phyloP scores from a whole-genome alignment of 2,888 invertebrate genomes.

The Rhopalosiphum nymphaeae region DNA sequence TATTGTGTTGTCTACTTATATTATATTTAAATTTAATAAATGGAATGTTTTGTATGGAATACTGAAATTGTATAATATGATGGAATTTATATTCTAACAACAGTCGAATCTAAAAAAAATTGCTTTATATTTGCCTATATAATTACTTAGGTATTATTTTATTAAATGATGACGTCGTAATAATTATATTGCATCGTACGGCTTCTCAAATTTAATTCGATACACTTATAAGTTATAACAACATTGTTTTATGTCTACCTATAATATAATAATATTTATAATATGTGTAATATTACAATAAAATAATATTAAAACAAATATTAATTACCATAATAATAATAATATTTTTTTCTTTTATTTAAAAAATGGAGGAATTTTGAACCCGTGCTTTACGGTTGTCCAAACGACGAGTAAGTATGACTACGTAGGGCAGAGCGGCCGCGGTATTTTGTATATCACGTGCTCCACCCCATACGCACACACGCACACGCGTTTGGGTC shows the following conservation, averaged over 20 bases:
- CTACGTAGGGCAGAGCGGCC: not conserved
- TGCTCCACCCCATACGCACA: not conserved
- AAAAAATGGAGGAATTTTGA: constrained; percentile 62
- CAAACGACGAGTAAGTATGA: constrained; percentile 25
- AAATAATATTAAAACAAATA: constrained; percentile 19
- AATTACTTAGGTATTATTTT: not conserved
- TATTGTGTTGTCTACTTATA: not conserved
- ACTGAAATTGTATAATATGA: constrained; percentile 31
- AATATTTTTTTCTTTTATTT: constrained; percentile 30
- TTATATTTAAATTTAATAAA: constrained; percentile 4
- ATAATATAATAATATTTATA: constrained; percentile 9
- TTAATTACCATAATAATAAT: constrained; percentile 45
- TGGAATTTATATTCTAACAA: not conserved
- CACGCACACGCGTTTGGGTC: not conserved
- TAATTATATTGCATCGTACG: constrained; percentile 17
- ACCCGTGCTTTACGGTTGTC: constrained; percentile 61
- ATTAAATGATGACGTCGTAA: not conserved
- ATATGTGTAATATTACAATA: constrained; percentile 37
- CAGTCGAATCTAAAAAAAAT: constrained; percentile 34
- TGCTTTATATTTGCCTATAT: constrained; percentile 29
- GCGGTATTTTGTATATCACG: not conserved
- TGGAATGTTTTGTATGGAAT: constrained; percentile 58
- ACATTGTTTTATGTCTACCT: constrained; percentile 43
- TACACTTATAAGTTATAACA: constrained; percentile 19
- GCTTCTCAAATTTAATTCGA: constrained; percentile 48